phyloP scores from a whole-genome alignment of 2,797 vertebrate genomes.

The Sebastes taczanowskii region DNA sequence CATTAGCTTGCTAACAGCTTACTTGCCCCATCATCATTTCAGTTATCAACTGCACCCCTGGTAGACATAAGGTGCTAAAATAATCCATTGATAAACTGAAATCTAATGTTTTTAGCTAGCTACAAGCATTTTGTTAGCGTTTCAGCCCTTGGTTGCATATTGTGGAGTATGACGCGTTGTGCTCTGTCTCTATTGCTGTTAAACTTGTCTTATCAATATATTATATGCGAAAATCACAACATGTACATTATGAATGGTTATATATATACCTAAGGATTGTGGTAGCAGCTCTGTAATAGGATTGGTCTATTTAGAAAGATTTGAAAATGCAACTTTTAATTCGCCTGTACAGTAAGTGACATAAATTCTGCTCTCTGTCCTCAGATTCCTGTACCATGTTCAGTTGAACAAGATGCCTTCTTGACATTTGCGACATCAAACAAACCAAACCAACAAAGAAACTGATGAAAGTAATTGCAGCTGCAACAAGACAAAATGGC shows the following conservation, averaged over 20 bases:
- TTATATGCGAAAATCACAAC: background rate
- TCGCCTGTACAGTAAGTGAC: background rate
- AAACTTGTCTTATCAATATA: background rate
- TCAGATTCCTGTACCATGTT: conserved; percentile 33
- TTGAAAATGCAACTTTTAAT: background rate
- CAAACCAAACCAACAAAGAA: background rate
- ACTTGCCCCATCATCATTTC: no score
- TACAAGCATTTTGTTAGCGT: background rate
- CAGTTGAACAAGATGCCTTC: background rate
- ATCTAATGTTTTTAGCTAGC: no score
- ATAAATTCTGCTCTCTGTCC: background rate
- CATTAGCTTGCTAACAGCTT: background rate
- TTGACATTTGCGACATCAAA: background rate
- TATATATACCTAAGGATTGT: background rate
- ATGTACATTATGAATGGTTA: background rate
- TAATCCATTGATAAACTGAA: no score
- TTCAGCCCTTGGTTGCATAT: background rate
- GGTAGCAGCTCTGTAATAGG: background rate
- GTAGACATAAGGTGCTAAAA: no score
- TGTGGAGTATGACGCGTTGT: background rate
- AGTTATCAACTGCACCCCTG: no score
- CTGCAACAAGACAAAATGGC: conserved; percentile 58
- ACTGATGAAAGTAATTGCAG: background rate
- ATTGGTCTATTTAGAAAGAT: background rate
- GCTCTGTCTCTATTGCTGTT: background rate